Conservation (phyloP, 2,888 invertebrate species). For the Brachypterus glaber region DNA sequence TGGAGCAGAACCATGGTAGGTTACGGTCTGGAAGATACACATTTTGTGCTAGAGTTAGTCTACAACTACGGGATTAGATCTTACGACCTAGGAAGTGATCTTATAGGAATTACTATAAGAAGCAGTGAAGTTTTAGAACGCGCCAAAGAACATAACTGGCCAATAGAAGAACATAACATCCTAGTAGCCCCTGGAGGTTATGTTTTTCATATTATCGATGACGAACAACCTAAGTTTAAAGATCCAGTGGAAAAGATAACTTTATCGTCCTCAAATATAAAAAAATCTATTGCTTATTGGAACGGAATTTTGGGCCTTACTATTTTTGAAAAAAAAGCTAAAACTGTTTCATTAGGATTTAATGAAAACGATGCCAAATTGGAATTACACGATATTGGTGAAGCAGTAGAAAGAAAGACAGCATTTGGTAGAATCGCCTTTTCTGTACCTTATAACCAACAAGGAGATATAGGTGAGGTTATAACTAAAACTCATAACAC, state of each 20-base stretch:
- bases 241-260: conserved; percentile 77
- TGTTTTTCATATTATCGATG: conserved; percentile 69
- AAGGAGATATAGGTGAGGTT: conserved; percentile 64
- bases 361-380: conserved; percentile 63
- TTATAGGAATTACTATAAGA: conserved; percentile 73
- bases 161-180: conserved; percentile 52
- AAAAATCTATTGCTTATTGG: conserved; percentile 77
- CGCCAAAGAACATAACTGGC: conserved; percentile 65
- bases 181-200: conserved; percentile 89
- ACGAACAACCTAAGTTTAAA: conserved; percentile 52
- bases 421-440: conserved; percentile 96
- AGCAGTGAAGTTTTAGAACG: conserved; percentile 67
- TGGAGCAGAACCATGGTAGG: conserved; percentile 99
- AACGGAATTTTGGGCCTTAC: conserved; percentile 65
- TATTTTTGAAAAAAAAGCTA: conserved; percentile 53
- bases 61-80: conserved; percentile 91
- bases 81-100: conserved; percentile 89
- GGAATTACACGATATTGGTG: conserved; percentile 65
- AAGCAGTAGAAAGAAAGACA: conserved; percentile 67
- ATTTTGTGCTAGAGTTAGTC: conserved; percentile 94
- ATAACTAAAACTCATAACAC: conserved; percentile 61
- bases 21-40: conserved; percentile 87
- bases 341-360: conserved; percentile 60
- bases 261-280: conserved; percentile 66
- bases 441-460: conserved; percentile 68